phyloP scores from a whole-genome alignment of 1,140 invertebrate species.

The Phocides pigmalion region DNA sequence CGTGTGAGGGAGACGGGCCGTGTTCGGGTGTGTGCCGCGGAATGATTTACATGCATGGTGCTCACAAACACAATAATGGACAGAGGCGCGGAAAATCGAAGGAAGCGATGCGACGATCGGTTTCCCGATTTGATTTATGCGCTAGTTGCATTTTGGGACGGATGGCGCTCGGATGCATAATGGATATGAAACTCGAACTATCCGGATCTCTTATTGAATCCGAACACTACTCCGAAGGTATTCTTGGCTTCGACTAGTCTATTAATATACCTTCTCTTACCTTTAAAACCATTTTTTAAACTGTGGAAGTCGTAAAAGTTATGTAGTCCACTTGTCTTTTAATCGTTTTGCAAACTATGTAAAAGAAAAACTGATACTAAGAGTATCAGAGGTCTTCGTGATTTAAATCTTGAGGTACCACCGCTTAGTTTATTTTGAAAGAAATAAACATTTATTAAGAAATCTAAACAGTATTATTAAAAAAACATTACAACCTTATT shows the following conservation, averaged over 20 bases:
- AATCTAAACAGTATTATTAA: too few relatives aligned
- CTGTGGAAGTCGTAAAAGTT: too few relatives aligned
- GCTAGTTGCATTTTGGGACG: constrained; percentile 50
- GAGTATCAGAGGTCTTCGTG: too few relatives aligned
- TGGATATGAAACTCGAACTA: constrained; percentile 46
- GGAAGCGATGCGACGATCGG: constrained; percentile 59
- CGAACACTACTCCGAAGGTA: constrained; percentile 28
- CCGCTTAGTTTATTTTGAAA: too few relatives aligned
- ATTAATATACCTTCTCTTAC: constrained; percentile 14
- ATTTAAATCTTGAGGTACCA: too few relatives aligned
- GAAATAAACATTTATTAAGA: too few relatives aligned
- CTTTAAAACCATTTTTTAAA: too few relatives aligned
- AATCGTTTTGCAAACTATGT: too few relatives aligned
- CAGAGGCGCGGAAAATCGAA: constrained; percentile 70
- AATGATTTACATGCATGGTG: constrained; percentile 72
- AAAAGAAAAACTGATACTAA: too few relatives aligned
- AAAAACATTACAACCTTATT: too few relatives aligned
- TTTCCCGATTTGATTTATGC: constrained; percentile 66
- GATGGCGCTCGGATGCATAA: constrained; percentile 51
- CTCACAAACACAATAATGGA: constrained; percentile 75
- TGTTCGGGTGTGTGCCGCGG: constrained; percentile 60
- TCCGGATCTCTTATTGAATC: constrained; percentile 45
- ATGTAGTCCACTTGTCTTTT: too few relatives aligned
- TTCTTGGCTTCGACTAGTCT: constrained; percentile 12
- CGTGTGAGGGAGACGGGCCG: constrained; percentile 53